These are phyloP conservation scores for Drosophila nr. fundita DNA, from an alignment of 2,888 invertebrate species.

Conservation along the genomic window DNA sequence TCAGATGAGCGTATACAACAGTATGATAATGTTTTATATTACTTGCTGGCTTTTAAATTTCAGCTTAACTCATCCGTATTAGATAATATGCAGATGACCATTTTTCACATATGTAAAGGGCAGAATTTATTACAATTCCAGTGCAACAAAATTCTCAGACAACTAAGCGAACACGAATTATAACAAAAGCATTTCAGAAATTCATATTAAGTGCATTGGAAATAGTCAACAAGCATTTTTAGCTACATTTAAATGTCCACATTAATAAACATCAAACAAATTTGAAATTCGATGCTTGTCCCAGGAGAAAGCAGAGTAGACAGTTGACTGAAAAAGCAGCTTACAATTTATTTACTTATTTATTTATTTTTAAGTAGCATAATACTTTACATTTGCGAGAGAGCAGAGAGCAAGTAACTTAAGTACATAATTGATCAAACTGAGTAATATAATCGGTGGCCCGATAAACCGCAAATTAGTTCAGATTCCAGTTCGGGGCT, in stretches of 20 bases:
- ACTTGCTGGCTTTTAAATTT: background rate
- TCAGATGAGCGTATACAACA: background rate
- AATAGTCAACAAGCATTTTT: conserved; percentile 31
- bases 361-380: background rate
- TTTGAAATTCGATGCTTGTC: conserved; percentile 11
- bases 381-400: background rate
- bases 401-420: conserved; percentile 12
- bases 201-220: conserved; percentile 29
- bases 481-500: conserved; percentile 28
- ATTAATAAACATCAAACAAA: conserved; percentile 40
- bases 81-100: too few species aligned
- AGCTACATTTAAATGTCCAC: conserved; percentile 58
- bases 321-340: background rate
- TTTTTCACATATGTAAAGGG: background rate
- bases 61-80: background rate
- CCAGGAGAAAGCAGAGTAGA: background rate
- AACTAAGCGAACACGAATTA: background rate
- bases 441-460: conserved; percentile 31
- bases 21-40: background rate
- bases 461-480: conserved; percentile 49
- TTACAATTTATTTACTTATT: background rate
- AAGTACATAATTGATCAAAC: conserved; percentile 24
- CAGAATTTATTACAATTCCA: background rate
- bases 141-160: background rate
- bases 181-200: conserved; percentile 14